These are phyloP conservation scores for Labroides dimidiatus DNA, from an alignment of 2,797 vertebrate genomes.

Conservation along the genomic window DNA sequence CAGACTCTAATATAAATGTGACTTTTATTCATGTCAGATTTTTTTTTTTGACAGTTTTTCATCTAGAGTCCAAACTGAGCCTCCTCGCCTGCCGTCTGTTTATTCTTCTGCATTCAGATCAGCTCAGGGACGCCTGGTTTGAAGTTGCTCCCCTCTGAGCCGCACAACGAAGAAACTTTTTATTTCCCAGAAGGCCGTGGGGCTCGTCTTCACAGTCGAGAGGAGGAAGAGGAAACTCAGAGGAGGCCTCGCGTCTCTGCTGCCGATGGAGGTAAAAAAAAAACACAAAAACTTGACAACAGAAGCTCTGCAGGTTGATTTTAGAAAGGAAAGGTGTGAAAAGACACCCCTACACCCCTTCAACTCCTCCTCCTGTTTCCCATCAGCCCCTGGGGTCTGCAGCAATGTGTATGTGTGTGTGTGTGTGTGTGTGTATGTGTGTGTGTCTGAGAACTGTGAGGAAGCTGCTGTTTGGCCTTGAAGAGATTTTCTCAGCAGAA, in stretches of 20 bases:
- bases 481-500: slow-evolving; percentile 17
- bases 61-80: neutral
- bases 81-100: neutral
- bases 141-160: slow-evolving; percentile 1
- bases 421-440: neutral
- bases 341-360: neutral
- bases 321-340: slow-evolving; percentile 29
- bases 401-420: neutral
- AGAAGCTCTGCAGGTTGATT: slow-evolving; percentile 11
- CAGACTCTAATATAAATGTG: too few relatives aligned
- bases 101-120: slow-evolving; percentile 9
- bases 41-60: neutral
- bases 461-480: slow-evolving; percentile 34
- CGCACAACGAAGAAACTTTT: neutral
- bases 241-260: neutral
- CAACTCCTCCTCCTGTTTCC: slow-evolving; percentile 3
- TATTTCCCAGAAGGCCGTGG: slow-evolving; percentile 27
- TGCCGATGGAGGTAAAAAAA: slow-evolving; percentile 3
- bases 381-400: slow-evolving; percentile 41
- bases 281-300: neutral
- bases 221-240: slow-evolving; percentile 5
- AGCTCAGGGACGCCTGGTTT: neutral
- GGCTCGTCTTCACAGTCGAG: slow-evolving; percentile 12
- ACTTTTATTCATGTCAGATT: neutral
- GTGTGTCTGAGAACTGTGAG: neutral